Evolutionary conservation across 2,888 invertebrate genomes (phyloP), one percentile per base, ranked within the genome.

Genomic region (Ennomos erosarius): DNA sequence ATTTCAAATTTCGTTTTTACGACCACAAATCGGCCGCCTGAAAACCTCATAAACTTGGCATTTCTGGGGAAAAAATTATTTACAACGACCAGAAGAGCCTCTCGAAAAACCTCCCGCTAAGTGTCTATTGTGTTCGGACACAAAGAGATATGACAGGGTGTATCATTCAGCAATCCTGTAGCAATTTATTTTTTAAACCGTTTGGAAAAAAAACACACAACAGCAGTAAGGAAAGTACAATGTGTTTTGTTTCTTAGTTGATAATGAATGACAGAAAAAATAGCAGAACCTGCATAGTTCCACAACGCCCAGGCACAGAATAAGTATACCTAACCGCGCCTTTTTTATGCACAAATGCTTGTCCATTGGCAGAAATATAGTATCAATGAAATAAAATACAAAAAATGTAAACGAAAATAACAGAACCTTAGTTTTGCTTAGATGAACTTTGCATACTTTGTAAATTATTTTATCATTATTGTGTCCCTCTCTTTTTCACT

Each of bases 91-190:
- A 73, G 74, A 75, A 73, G 74, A 75, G 71, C 73, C 68, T 79
- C 79, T 74, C 72, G 70, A 65, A 59, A 67, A 76, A 80, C 79
- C 74, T 71, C 68, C 59, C 65, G 56, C 71, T 75, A 79, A 83
- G 79, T 78, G 72, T 79, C 80, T 74, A 83, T 84, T 87, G 82
- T 85, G 71, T 69, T 63, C 58, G 55, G 68, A 59, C 66, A 85
- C 82, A 87, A 87, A 83, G 79, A 78, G 69, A 70, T 64, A 73
- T 81, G 77, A 79, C 80, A 71, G 75, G 58, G 77, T 69, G 71
- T 75, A 78, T 81, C 74, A 78, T 63, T 63, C 57, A 61, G 61
- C 42, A 54, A 48, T 60, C 51, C 47, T 12, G 54, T 61, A 38
- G 35, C 49, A 51, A 62, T 62, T 62, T 62, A 62, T 62, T 58